phyloP scores from a whole-genome alignment of 2,888 invertebrate genomes.

The Papilio protenor region DNA sequence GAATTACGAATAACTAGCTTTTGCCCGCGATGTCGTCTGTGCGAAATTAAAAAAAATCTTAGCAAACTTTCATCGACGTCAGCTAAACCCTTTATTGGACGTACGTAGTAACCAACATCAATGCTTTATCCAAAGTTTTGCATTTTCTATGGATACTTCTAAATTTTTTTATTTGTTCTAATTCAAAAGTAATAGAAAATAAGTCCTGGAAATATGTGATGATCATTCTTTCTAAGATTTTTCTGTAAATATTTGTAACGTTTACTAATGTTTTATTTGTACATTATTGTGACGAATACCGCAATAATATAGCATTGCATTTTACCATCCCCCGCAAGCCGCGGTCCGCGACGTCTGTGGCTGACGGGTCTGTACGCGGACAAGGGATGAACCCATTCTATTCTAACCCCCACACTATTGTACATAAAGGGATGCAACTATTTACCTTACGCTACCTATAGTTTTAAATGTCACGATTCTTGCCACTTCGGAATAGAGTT shows the following conservation, averaged over 20 bases:
- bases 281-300: neutral
- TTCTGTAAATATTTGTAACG: neutral
- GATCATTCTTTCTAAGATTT: no score
- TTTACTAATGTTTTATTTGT: neutral
- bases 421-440: neutral
- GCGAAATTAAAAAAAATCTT: no score
- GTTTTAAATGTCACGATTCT: neutral
- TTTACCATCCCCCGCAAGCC: conserved; percentile 4
- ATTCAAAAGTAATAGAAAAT: no score
- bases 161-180: no score
- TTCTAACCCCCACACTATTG: conserved; percentile 1
- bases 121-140: no score
- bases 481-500: neutral
- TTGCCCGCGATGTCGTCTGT: no score
- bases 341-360: conserved; percentile 10
- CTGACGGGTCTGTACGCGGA: conserved; percentile 7
- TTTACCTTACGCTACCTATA: neutral
- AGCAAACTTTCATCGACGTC: no score
- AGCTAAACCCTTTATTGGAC: no score
- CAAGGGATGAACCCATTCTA: conserved; percentile 10
- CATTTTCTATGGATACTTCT: no score
- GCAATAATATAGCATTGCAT: neutral
- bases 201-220: no score
- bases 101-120: no score
- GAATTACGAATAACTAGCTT: no score